phyloP scores from a whole-genome alignment of 2,113 vertebrate species.

The Eulemur rufifrons region DNA sequence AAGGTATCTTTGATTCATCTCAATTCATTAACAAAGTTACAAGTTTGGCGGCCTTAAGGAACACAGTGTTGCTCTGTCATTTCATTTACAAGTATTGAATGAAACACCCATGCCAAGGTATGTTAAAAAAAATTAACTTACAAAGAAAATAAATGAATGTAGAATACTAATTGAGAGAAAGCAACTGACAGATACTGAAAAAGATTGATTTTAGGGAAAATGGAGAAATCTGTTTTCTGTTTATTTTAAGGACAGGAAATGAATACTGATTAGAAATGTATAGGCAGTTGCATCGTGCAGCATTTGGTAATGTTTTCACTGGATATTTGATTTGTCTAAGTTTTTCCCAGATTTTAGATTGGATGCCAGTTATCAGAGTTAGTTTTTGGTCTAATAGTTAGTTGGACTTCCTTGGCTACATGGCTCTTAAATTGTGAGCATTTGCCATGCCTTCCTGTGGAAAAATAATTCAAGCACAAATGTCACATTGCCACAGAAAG shows the following conservation, averaged over 20 bases:
- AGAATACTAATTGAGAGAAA: slow-evolving; percentile 87
- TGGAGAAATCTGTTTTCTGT: slow-evolving; percentile 87
- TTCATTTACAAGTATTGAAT: slow-evolving; percentile 85
- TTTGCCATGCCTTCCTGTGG: background rate
- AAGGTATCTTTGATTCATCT: slow-evolving; percentile 87
- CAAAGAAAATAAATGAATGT: slow-evolving; percentile 86
- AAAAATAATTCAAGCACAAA: slow-evolving; percentile 33
- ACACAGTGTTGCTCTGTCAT: slow-evolving; percentile 78
- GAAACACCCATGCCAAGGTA: slow-evolving; percentile 83
- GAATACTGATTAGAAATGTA: slow-evolving; percentile 85
- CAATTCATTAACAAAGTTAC: slow-evolving; percentile 91
- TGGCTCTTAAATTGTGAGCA: slow-evolving; percentile 17
- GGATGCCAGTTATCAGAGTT: slow-evolving; percentile 64
- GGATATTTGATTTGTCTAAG: slow-evolving; percentile 74
- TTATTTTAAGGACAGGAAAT: slow-evolving; percentile 86
- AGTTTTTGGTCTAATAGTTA: slow-evolving; percentile 40
- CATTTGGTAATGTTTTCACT: slow-evolving; percentile 81
- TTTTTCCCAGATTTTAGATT: slow-evolving; percentile 60
- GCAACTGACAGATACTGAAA: slow-evolving; percentile 84
- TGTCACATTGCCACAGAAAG: background rate
- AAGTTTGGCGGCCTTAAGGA: slow-evolving; percentile 76
- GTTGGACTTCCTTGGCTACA: slow-evolving; percentile 39
- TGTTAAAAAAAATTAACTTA: slow-evolving; percentile 82
- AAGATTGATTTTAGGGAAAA: slow-evolving; percentile 87
- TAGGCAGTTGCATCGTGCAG: slow-evolving; percentile 66